A percentile compares a stretch with the other conserved stretches of the same genome.
phyloP scores from a whole-genome alignment of 1,140 invertebrate genomes.

The Leptestheria dahalacensis region DNA sequence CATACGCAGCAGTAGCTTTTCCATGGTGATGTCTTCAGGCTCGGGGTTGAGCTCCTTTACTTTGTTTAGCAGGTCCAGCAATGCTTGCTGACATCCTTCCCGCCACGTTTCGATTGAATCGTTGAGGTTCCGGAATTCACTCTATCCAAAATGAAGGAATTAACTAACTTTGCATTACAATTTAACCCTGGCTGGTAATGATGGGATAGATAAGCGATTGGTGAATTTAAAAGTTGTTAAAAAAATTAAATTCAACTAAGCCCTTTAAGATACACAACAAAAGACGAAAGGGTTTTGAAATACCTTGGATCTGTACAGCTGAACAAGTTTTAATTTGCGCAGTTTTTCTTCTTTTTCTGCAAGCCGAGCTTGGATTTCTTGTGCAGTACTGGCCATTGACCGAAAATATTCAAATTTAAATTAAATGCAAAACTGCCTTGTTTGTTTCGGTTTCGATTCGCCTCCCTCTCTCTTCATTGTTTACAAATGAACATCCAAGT shows the following conservation, averaged over 20 bases:
- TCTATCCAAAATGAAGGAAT: background rate
- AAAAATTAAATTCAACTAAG: too few relatives aligned
- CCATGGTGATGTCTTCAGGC: background rate
- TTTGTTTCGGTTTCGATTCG: background rate
- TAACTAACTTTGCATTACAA: background rate
- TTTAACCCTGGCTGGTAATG: too few relatives aligned
- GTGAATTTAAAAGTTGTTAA: too few relatives aligned
- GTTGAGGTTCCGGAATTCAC: background rate
- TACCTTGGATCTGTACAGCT: conserved; percentile 5
- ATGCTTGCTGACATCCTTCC: background rate
- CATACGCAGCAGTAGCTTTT: background rate
- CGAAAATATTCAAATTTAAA: background rate
- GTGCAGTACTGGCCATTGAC: background rate
- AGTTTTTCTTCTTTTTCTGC: conserved; percentile 3
- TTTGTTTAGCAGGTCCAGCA: conserved; percentile 1
- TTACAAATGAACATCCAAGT: background rate
- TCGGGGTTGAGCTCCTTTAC: background rate
- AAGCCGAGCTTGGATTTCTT: background rate
- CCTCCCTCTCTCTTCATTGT: background rate
- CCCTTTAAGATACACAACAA: too few relatives aligned
- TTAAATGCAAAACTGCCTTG: background rate
- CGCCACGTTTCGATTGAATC: background rate
- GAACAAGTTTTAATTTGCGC: background rate
- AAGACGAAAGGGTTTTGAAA: background rate
- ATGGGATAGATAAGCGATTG: too few relatives aligned